Evolutionary conservation across 2,113 vertebrate species (phyloP), one percentile per base, ranked within the genome.

Genomic region (Pluvianellus socialis): DNA sequence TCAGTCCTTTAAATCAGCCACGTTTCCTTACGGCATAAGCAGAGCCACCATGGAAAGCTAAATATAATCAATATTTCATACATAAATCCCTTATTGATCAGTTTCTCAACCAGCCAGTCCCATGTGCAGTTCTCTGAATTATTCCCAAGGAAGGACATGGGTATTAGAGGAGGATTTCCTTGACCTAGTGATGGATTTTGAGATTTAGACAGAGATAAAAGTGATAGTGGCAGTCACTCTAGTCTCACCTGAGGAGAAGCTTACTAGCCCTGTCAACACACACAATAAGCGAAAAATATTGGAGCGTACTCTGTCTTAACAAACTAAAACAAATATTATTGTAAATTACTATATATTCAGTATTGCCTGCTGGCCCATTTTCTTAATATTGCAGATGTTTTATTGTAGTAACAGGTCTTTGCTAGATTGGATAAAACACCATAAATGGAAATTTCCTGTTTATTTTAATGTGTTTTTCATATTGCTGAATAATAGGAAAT

Each of bases 201-300:
- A 98, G 98, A 98, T 98, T 98, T 98, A 96, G 81, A 95, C 40
- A 83, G 66, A 96, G 98, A 95, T 96, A 96, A 97, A 97, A 98
- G 98, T 98, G 96, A 97, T 96, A 96, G 70, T 93, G 86, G 95
- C 96, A 97, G 97, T 93, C 94, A 94, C 95, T 91, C 55, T 98
- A 97, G 97, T 98, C 98, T 94, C 67, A 77, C 71, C 86, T 96
- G 86, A 97, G 79, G 81, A 96, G 81, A 73, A 96, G 96, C 94
- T 98, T 96, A 97, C 88, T 71, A 96, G 42, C 30, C 50, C 22
- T 63, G 35, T 89, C 32, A 92, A 94, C 93, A 97, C 52, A 62
- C 33, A 96, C 83, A 91, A 85, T 70, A 79, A 80, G 45, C n/a
- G 72, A 42, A 23, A 79, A 94, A 90, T 85, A 75, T 13, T 45